Evolutionary conservation across 2,113 vertebrate species (phyloP).

Genomic region (Bos javanicus): DNA sequence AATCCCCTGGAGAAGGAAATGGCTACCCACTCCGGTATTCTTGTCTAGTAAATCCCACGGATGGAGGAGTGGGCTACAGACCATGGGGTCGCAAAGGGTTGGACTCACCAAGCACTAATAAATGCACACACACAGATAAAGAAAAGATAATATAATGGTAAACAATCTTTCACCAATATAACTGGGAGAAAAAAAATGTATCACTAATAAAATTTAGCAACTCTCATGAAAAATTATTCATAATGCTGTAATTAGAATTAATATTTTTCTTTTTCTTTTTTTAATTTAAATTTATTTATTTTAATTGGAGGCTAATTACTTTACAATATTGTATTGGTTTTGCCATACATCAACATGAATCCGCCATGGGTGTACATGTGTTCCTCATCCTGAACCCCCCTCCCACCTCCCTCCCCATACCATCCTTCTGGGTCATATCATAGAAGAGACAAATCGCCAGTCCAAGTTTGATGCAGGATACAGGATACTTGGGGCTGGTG

Average conservation of each 20-base stretch:
- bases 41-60: neutral
- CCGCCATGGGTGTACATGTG: no score
- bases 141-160: neutral
- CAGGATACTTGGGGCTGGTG: no score
- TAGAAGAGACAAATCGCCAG: no score
- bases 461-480: no score
- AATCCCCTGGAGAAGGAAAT: neutral
- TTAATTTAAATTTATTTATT: no score
- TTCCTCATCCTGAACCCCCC: no score
- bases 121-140: neutral
- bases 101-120: neutral
- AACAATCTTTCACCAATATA: neutral
- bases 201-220: neutral
- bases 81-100: neutral
- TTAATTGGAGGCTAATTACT: no score
- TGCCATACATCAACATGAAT: no score
- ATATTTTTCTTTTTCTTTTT: neutral
- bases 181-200: neutral
- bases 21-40: neutral
- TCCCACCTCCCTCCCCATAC: no score
- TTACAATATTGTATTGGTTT: no score
- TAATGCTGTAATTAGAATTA: neutral
- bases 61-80: neutral
- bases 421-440: no score
- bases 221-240: neutral